These are phyloP conservation scores for Harpalus rufipes DNA, from an alignment of 2,888 invertebrate genomes.

Conservation along the genomic window DNA sequence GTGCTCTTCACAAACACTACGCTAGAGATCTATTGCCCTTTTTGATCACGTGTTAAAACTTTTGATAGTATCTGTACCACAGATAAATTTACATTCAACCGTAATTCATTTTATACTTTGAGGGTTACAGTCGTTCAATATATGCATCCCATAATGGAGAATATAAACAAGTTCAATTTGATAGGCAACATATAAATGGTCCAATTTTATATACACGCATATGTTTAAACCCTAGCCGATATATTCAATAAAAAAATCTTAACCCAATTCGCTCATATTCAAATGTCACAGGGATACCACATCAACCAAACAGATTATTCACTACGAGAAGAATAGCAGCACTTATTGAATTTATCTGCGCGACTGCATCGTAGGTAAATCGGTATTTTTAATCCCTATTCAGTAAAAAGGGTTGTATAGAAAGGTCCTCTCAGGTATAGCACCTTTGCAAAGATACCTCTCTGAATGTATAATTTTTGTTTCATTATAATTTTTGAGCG, in stretches of 20 bases:
- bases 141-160: background rate
- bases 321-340: background rate
- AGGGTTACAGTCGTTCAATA: constrained; percentile 16
- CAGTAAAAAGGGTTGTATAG: constrained; percentile 61
- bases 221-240: constrained; percentile 59
- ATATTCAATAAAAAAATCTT: constrained; percentile 65
- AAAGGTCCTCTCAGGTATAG: constrained; percentile 58
- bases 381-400: constrained; percentile 57
- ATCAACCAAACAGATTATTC: constrained; percentile 35
- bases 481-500: constrained; percentile 54
- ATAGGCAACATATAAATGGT: constrained; percentile 26
- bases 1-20: background rate
- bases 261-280: constrained; percentile 64
- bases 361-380: constrained; percentile 51
- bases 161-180: background rate
- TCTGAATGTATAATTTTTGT: constrained; percentile 63
- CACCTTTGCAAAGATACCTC: constrained; percentile 50
- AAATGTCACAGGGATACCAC: constrained; percentile 56
- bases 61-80: constrained; percentile 53
- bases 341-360: background rate
- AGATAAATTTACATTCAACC: constrained; percentile 32
- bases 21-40: background rate
- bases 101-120: constrained; percentile 36
- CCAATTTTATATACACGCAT: constrained; percentile 41
- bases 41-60: constrained; percentile 14